Base-by-base conservation (phyloP, 2,113 vertebrate species). In the Xiphophorus hellerii region DNA sequence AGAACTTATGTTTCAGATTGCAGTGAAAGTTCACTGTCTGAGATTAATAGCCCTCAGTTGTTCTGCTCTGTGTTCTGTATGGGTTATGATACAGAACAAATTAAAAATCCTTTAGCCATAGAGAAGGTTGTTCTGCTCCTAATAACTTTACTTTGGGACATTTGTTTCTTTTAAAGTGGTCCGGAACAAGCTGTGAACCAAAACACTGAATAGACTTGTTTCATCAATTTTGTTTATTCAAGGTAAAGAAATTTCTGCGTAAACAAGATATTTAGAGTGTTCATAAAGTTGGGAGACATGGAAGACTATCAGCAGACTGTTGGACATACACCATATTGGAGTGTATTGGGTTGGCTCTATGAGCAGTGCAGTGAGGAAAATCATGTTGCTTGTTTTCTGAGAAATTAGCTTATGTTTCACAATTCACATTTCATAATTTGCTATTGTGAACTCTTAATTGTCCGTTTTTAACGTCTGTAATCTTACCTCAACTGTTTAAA, bases 31-130 rank as follows among this genome's bases (percentile, higher is more conserved):
- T 89, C 76, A 86, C 76, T 78, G 42, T 58, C 78, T 42, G 84
- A 93, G 92, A 94, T 92, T 87, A 92, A 93, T 92, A 83, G 88
- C 84, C 54, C 22, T 58, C 66, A 25, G 76, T 76, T 79, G 60
- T 27, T 85, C 79, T 83, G 74, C 14, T 80, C 61, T 80, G 75
- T 84, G 85, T 84, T 83, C 63, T 72, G 66, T 82, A 87, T 74
- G 85, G 88, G 84, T 76, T 89, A 82, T 81, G 84, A 88, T 90
- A 85, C 83, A 86, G 87, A 92, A 31, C 85, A 84, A 92, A 93
- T 94, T 92, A 93, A 91, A 93, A 90, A 87, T 77, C 84, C 66
- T 81, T 85, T 84, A 81, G 73, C 65, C 20, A 30, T 48, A 72
- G 77, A 73, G 81, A 75, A 84, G 80, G 82, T 73, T 80, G 67